Percentiles rank a stretch among this genome's conserved stretches.
phyloP scores from a whole-genome alignment of 2,113 vertebrate genomes.

The Odontophorus gujanensis region DNA sequence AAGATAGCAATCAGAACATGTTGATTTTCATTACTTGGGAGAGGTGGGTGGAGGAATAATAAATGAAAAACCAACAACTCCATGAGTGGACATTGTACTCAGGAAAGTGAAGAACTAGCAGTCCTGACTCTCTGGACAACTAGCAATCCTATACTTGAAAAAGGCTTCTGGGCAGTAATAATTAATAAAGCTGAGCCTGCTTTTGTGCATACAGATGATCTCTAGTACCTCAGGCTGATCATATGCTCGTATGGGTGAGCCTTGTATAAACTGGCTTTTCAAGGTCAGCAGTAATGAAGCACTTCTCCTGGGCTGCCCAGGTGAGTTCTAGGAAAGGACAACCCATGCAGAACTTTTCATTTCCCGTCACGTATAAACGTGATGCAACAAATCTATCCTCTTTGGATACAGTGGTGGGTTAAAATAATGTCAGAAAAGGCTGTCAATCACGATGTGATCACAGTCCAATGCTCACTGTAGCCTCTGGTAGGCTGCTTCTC shows the following conservation, averaged over 20 bases:
- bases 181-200: neutral
- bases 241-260: neutral
- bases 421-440: neutral
- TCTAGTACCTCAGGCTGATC: neutral
- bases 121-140: neutral
- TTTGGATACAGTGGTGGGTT: neutral
- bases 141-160: neutral
- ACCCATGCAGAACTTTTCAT: neutral
- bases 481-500: neutral
- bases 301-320: neutral
- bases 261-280: neutral
- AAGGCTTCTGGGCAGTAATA: neutral
- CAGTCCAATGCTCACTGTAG: neutral
- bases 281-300: neutral
- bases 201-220: neutral
- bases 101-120: slow-evolving; percentile 3
- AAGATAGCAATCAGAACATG: neutral
- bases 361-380: fast-evolving
- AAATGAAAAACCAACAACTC: neutral
- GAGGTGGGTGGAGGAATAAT: neutral
- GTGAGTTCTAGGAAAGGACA: neutral
- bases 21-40: slow-evolving; percentile 15
- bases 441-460: fast-evolving
- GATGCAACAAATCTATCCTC: neutral
- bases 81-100: neutral